Conservation (phyloP, 2,888 invertebrate species). For the Athalia cordata region DNA sequence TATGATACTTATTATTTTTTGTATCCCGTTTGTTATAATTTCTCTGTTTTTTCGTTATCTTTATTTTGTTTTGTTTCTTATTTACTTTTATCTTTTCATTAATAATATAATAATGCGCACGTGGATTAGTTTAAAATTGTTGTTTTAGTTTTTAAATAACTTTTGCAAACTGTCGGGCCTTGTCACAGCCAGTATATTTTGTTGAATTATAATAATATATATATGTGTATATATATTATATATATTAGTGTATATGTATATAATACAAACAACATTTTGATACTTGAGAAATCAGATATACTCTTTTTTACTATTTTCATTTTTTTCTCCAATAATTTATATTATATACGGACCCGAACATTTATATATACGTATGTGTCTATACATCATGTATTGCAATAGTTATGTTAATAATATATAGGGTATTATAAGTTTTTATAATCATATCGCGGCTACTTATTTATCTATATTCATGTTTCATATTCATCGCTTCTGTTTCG, state of each 20-base stretch:
- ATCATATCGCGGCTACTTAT: slow-evolving; percentile 18
- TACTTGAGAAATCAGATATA: slow-evolving; percentile 40
- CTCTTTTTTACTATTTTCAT: neutral
- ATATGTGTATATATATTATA: slow-evolving; percentile 2
- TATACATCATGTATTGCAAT: slow-evolving; percentile 2
- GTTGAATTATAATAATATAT: slow-evolving; percentile 18
- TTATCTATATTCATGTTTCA: slow-evolving; percentile 36
- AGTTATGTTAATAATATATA: slow-evolving; percentile 31
- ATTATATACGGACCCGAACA: slow-evolving; percentile 29
- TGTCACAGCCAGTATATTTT: slow-evolving; percentile 46
- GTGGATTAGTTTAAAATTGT: neutral
- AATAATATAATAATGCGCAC: neutral
- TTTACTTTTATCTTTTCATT: slow-evolving; percentile 5
- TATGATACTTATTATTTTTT: neutral
- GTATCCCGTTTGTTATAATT: neutral
- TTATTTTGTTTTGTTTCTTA: neutral
- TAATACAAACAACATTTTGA: slow-evolving; percentile 45
- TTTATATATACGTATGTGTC: slow-evolving; percentile 2
- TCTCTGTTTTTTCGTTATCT: neutral
- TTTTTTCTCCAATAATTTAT: neutral
- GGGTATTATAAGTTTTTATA: slow-evolving; percentile 23
- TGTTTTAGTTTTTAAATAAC: slow-evolving; percentile 17
- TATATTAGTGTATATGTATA: slow-evolving; percentile 16
- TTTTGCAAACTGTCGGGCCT: slow-evolving; percentile 45
- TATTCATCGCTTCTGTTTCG: slow-evolving; percentile 32